These are phyloP conservation scores for Erythrocercus mccallii DNA, from an alignment of 2,113 vertebrate species.

Conservation along the genomic window DNA sequence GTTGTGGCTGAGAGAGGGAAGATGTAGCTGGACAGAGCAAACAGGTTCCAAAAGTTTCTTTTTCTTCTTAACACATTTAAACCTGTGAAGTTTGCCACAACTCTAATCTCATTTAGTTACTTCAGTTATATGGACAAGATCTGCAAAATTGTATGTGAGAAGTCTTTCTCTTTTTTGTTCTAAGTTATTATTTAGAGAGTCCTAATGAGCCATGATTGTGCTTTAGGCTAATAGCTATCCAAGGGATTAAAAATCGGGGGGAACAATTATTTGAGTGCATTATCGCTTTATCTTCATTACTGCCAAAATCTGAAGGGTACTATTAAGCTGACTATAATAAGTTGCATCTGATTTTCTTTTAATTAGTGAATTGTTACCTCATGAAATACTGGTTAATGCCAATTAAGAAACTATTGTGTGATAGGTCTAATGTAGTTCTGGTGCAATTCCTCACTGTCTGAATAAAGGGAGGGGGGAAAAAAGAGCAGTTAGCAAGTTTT, in stretches of 20 bases:
- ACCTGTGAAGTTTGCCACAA: neutral
- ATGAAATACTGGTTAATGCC: constrained; percentile 33
- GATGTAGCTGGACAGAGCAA: neutral
- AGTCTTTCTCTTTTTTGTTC: constrained; percentile 7
- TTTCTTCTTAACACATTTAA: neutral
- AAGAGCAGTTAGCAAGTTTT: neutral
- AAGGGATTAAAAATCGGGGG: constrained; percentile 22
- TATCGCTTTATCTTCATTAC: constrained; percentile 56
- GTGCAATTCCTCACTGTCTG: neutral
- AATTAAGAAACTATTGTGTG: neutral
- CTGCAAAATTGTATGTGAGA: neutral
- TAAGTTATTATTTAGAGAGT: constrained; percentile 40
- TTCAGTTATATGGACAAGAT: neutral
- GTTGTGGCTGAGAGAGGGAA: neutral
- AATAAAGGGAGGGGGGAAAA: neutral
- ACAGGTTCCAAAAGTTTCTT: neutral
- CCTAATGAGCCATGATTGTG: constrained; percentile 23
- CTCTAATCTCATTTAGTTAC: neutral
- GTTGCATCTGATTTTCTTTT: constrained; percentile 26
- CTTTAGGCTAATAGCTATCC: constrained; percentile 31
- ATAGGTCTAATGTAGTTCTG: neutral
- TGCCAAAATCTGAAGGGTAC: constrained; percentile 25
- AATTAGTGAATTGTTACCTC: constrained; percentile 41
- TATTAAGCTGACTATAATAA: constrained; percentile 34
- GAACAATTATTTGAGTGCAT: constrained; percentile 32